Percentiles rank a stretch among this genome's conserved stretches.
These are phyloP conservation scores for Halocynthia aurantium DNA, from an alignment of 23 tunicate species.

Conservation along the genomic window DNA sequence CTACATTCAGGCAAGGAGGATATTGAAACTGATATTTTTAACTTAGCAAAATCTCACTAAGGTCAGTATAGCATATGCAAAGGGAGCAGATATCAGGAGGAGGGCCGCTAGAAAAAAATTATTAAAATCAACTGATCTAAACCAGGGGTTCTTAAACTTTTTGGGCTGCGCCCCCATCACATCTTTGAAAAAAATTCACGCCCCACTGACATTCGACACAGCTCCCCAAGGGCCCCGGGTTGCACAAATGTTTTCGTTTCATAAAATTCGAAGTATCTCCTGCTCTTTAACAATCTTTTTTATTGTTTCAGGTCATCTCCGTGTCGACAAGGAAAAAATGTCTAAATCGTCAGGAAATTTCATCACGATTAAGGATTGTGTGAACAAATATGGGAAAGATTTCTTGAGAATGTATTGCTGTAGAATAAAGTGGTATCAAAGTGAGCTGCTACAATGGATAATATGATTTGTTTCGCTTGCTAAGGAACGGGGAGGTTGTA, in stretches of 20 bases:
- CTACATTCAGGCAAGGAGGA: slow-evolving; percentile 79
- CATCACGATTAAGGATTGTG: slow-evolving; percentile 34
- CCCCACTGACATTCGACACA: too few relatives aligned
- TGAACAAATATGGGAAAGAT: slow-evolving; percentile 39
- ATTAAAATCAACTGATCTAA: not conserved
- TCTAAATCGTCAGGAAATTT: slow-evolving; percentile 84
- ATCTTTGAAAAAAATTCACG: too few relatives aligned
- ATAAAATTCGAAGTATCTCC: not conserved
- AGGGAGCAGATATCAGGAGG: not conserved
- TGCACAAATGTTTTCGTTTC: not conserved
- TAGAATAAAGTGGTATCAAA: too few relatives aligned
- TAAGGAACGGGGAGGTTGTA: too few relatives aligned
- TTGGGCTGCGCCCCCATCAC: too few relatives aligned
- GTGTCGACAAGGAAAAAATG: slow-evolving; percentile 46
- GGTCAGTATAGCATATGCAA: too few relatives aligned
- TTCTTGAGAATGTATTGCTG: slow-evolving; percentile 37
- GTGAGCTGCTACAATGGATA: too few relatives aligned
- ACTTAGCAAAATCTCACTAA: too few relatives aligned
- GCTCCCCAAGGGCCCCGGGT: too few relatives aligned
- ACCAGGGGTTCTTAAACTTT: too few relatives aligned
- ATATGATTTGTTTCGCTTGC: too few relatives aligned
- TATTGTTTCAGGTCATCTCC: slow-evolving; percentile 7
- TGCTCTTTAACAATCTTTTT: too few relatives aligned
- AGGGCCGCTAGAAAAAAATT: not conserved
- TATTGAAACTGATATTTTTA: not conserved